phyloP scores from a whole-genome alignment of 2,888 invertebrate genomes.

The Carpatolechia fugitivella region DNA sequence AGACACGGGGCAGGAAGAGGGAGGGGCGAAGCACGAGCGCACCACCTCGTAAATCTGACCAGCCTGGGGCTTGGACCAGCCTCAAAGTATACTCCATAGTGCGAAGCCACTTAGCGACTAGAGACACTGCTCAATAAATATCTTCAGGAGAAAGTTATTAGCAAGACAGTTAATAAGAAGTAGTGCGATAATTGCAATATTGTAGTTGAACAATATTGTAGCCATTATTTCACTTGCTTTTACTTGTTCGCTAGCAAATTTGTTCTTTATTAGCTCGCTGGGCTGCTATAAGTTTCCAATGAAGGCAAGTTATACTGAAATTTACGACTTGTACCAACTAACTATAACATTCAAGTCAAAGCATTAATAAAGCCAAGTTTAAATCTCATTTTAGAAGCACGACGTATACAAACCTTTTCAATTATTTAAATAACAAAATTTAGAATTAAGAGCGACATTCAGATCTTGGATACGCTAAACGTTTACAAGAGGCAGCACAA shows the following conservation, averaged over 20 bases:
- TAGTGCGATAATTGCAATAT: not conserved
- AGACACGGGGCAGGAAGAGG: slow-evolving; percentile 34
- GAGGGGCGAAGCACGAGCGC: slow-evolving; percentile 52
- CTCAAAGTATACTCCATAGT: slow-evolving; percentile 19
- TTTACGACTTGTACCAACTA: not conserved
- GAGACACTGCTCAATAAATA: slow-evolving; percentile 52
- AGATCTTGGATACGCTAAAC: slow-evolving; percentile 56
- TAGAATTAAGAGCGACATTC: slow-evolving; percentile 46
- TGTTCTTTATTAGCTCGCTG: not conserved
- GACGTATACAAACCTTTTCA: not conserved
- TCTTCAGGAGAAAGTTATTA: slow-evolving; percentile 46
- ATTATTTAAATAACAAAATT: slow-evolving; percentile 28
- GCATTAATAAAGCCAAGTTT: no score
- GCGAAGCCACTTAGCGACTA: slow-evolving; percentile 43
- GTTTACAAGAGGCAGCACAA: slow-evolving; percentile 52
- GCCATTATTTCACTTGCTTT: not conserved
- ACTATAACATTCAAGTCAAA: no score
- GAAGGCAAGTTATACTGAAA: not conserved
- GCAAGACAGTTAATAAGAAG: slow-evolving; percentile 26
- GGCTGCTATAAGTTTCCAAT: not conserved
- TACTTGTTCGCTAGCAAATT: not conserved
- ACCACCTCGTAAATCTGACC: slow-evolving; percentile 64
- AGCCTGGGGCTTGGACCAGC: slow-evolving; percentile 48
- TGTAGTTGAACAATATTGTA: slow-evolving; percentile 1
- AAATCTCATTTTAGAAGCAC: not conserved